Conservation (phyloP, 2,113 vertebrate species). For the Dicentrarchus labrax region DNA sequence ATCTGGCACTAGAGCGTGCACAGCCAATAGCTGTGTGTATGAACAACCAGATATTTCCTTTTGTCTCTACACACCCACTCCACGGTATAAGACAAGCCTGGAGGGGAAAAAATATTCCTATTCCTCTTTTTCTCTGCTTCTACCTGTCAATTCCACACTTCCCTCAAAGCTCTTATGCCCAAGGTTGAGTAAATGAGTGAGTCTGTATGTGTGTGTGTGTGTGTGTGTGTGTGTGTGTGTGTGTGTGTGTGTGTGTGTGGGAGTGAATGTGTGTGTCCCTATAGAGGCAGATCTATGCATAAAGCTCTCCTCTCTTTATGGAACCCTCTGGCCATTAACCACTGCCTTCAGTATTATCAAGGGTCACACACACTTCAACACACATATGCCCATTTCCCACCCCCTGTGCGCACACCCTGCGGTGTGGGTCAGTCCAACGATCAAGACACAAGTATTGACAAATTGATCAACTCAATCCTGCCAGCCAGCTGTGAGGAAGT, state of each 20-base stretch:
- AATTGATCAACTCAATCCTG: slow-evolving; percentile 73
- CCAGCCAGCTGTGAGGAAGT: slow-evolving; percentile 71
- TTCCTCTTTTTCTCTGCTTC: slow-evolving; percentile 40
- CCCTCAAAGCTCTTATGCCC: slow-evolving; percentile 1
- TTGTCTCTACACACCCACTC: slow-evolving; percentile 27
- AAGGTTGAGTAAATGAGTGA: slow-evolving; percentile 37
- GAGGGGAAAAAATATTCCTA: slow-evolving; percentile 11
- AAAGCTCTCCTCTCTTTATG: slow-evolving; percentile 21
- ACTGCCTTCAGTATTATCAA: slow-evolving; percentile 27
- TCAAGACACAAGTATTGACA: slow-evolving; percentile 71
- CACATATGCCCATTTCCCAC: slow-evolving; percentile 2
- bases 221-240: slow-evolving; percentile 12
- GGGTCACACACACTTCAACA: slow-evolving; percentile 18
- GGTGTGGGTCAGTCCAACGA: slow-evolving; percentile 53
- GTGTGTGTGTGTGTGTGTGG: slow-evolving; percentile 2
- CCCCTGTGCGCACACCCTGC: slow-evolving; percentile 25
- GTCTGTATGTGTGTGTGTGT: slow-evolving; percentile 31
- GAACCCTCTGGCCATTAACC: slow-evolving; percentile 51
- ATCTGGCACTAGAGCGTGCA: neutral
- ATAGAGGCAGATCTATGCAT: slow-evolving; percentile 43
- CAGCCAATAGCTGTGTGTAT: slow-evolving; percentile 11
- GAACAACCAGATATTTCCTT: slow-evolving; percentile 27
- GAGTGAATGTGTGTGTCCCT: slow-evolving; percentile 6
- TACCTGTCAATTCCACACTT: slow-evolving; percentile 29
- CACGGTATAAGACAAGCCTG: slow-evolving; percentile 39